A percentile compares a stretch with the other conserved stretches of the same genome.
These are phyloP conservation scores for Liposcelis brunnea DNA, from an alignment of 2,888 invertebrate species.

Conservation along the genomic window DNA sequence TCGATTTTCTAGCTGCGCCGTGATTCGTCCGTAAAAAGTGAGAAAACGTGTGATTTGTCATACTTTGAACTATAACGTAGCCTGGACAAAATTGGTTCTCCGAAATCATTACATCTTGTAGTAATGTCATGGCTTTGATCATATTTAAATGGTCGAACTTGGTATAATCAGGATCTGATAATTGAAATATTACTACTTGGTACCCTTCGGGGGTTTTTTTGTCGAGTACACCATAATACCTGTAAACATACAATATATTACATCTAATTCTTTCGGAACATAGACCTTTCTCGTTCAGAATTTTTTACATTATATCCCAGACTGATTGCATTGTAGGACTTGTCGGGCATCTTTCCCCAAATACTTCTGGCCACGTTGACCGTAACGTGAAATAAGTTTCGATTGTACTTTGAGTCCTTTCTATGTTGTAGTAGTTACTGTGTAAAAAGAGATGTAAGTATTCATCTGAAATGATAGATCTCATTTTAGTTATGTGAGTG, in stretches of 20 bases:
- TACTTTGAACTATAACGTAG: constrained; percentile 20
- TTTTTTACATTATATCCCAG: constrained; percentile 42
- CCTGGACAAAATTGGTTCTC: constrained; percentile 20
- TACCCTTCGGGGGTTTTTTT: constrained; percentile 19
- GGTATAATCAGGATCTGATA: constrained; percentile 18
- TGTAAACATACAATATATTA: constrained; percentile 14
- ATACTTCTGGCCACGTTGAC: constrained; percentile 38
- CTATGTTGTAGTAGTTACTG: constrained; percentile 32
- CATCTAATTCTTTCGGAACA: not conserved
- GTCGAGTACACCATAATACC: constrained; percentile 18
- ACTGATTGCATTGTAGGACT: constrained; percentile 30
- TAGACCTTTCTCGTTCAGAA: too few species aligned
- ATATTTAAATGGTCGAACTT: constrained; percentile 18
- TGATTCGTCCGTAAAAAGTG: constrained; percentile 20
- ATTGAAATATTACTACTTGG: constrained; percentile 19
- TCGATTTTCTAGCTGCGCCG: constrained; percentile 18
- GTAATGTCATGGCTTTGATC: constrained; percentile 19
- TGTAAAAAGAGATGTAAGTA: constrained; percentile 45
- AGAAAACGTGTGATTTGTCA: constrained; percentile 19
- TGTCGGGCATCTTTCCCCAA: constrained; percentile 35
- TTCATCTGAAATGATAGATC: constrained; percentile 30
- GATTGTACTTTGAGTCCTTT: constrained; percentile 30
- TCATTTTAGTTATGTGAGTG: too few species aligned
- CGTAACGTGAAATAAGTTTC: constrained; percentile 38
- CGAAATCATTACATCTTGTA: constrained; percentile 20